Evolutionary conservation across 1,140 invertebrate genomes (phyloP), one percentile per base, ranked within the genome.

Genomic region (Lordiphosa collinella): DNA sequence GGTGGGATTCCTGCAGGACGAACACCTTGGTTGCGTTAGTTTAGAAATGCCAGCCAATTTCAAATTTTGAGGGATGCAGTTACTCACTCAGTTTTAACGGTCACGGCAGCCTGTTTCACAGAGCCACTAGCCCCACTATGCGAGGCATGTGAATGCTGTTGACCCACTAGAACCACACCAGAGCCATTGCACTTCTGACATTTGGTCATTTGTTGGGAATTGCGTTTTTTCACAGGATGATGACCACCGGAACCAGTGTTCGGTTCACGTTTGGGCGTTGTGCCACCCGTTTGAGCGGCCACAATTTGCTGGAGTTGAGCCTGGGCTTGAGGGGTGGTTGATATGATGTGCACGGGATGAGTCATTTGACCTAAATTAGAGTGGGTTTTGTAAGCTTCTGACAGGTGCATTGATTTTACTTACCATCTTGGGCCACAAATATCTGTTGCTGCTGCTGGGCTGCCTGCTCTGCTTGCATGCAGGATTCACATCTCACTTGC

Each of bases 151-250:
- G 47, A 56, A 47, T 72, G 85, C 32, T 46, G 72, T 44, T 66
- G 76, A 65, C 94, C 94, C 62, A 95, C 93, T 84, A 95, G 94
- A 70, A 96, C 95, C 40, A 96, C 94, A 16, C 95, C 95, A 10
- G 94, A 95, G 35, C 95, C 95, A 89, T 96, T 96, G 88, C 95
- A 96, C 79, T 96, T 96, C 61, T 95, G 93, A 88, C 95, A 96
- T 85, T 96, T 96, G 10, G 94, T 95, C 36, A 95, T 94, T 61
- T 94, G 94, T 9, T 94, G 94, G 36, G 95, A 91, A 60, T 94
- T 94, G 88, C 94, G 92, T 87, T 94, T 93, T 90, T 95, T 96
- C 16, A 95, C 94, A 54, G 94, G 94, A 91, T 95, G 94, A 88
- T 95, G 92, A 16, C 93, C 93, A 2, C 52, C 58, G 31, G 47